These are phyloP conservation scores for Callionymus lyra DNA, from an alignment of 2,113 vertebrate species.

Conservation along the genomic window DNA sequence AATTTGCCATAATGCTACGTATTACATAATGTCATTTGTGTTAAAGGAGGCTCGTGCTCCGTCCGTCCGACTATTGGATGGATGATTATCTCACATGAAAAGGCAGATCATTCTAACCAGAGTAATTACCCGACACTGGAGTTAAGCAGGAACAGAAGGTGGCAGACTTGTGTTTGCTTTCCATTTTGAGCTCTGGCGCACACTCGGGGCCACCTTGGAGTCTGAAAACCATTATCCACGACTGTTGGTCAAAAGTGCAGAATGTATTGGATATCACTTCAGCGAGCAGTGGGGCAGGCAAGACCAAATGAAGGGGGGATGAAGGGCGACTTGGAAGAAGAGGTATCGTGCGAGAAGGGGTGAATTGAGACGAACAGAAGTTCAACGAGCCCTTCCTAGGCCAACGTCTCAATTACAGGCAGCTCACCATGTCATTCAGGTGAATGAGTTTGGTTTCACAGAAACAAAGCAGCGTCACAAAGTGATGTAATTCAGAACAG, in stretches of 20 bases:
- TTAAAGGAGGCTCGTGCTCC: constrained; percentile 37
- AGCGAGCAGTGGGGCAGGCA: constrained; percentile 21
- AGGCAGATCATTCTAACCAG: constrained; percentile 40
- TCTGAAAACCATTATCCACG: constrained; percentile 60
- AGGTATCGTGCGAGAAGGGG: constrained; percentile 51
- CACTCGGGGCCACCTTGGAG: constrained; percentile 55
- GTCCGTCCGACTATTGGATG: constrained; percentile 10
- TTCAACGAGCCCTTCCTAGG: constrained; percentile 35
- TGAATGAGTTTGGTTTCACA: constrained; percentile 52
- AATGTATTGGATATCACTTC: constrained; percentile 44
- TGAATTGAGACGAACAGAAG: constrained; percentile 46
- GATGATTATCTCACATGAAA: constrained; percentile 36
- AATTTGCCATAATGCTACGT: neutral
- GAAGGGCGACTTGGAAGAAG: constrained; percentile 14
- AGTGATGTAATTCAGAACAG: constrained; percentile 41
- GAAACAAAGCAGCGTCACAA: constrained; percentile 46
- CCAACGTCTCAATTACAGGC: constrained; percentile 53
- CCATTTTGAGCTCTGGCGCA: constrained; percentile 55
- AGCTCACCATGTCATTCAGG: constrained; percentile 35
- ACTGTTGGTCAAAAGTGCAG: constrained; percentile 56
- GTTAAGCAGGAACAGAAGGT: constrained; percentile 61
- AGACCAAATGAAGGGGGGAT: constrained; percentile 21
- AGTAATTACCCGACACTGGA: constrained; percentile 58
- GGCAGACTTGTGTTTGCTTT: constrained; percentile 54
- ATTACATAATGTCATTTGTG: constrained; percentile 26